A percentile compares a stretch with the other conserved stretches of the same genome.
phyloP scores from a whole-genome alignment of 2,113 vertebrate species.

The Campylomormyrus numenius region DNA sequence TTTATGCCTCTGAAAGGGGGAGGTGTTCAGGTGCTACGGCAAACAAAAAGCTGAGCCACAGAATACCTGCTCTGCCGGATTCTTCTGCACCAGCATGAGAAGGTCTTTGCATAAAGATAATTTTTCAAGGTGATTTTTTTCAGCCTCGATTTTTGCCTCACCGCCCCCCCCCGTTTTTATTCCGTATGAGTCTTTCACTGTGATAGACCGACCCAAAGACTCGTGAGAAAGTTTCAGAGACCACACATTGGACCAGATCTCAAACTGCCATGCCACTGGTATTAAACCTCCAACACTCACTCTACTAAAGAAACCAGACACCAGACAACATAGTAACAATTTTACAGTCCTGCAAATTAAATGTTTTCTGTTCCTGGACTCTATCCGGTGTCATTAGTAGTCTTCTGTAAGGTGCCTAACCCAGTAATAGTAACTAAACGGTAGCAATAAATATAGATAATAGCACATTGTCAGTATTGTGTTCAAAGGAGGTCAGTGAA shows the following conservation, averaged over 20 bases:
- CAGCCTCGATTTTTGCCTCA: neutral
- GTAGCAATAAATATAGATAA: neutral
- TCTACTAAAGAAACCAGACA: neutral
- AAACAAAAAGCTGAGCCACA: constrained; percentile 15
- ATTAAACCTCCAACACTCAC: neutral
- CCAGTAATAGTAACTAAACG: neutral
- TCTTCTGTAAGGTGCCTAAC: neutral
- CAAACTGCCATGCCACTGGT: neutral
- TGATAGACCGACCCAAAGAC: neutral
- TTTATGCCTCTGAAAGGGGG: constrained; percentile 24
- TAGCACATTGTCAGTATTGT: neutral
- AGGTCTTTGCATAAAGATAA: constrained; percentile 2
- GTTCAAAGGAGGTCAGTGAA: neutral
- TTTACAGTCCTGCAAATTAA: neutral
- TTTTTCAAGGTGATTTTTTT: constrained; percentile 30
- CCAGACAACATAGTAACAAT: neutral
- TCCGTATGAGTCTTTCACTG: constrained; percentile 48
- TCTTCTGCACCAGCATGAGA: constrained; percentile 36
- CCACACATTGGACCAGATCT: neutral
- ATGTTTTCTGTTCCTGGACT: neutral
- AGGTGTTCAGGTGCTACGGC: constrained; percentile 26
- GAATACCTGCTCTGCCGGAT: constrained; percentile 40
- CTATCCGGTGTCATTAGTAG: neutral
- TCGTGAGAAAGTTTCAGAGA: neutral
- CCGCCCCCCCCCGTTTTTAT: neutral